Base-by-base conservation (phyloP, 37 sponge, comb jelly and placozoan genomes). In the Aphrocallistes beatrix region DNA sequence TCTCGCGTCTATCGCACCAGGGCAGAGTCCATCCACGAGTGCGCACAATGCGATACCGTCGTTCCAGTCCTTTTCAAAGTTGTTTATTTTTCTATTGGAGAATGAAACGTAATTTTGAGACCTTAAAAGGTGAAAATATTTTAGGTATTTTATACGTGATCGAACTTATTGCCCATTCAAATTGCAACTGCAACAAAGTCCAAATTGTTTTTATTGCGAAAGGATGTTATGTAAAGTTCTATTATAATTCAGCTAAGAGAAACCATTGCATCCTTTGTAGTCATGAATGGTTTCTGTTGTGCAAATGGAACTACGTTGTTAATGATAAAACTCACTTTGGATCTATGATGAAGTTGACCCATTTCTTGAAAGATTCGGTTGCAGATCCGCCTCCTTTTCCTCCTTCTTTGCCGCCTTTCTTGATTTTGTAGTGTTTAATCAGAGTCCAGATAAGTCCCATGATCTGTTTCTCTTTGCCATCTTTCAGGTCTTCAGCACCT, bases 391-490 rank as follows among this genome's bases (percentile, higher is more conserved):
- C 75, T 13, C n/a, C 75, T 30, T 60, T 60, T 30, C 34, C 75
- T 6, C 75, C 34, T 13, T 42, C 10, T 13, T 42, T 42, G 8
- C 75, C 75, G 32, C 75, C 75, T 13, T 60, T 60, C 75, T 60
- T 60, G 8, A 60, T 60, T 30, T 60, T 60, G 39, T 88, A 88
- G 39, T 88, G 85, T 39, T 88, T 38, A 28, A 88, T 88, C 21
- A 88, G 86, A 45, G 75, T 88, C 89, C 89, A 85, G 30, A 88
- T 84, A 0, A 88, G 83, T 23, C 89, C 89, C 36, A 85, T 82
- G 1, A 88, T 88, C 39, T 81, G 83, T 83, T 88, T 88, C 81
- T 82, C 85, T 17, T 86, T 88, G 1, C 89, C 89, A 0, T 47
- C 83, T 81, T 82, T 82, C 28, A 88, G 85, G 83, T 88, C 89